Base-by-base conservation (phyloP, 2,113 vertebrate species). In the Prinia subflava region DNA sequence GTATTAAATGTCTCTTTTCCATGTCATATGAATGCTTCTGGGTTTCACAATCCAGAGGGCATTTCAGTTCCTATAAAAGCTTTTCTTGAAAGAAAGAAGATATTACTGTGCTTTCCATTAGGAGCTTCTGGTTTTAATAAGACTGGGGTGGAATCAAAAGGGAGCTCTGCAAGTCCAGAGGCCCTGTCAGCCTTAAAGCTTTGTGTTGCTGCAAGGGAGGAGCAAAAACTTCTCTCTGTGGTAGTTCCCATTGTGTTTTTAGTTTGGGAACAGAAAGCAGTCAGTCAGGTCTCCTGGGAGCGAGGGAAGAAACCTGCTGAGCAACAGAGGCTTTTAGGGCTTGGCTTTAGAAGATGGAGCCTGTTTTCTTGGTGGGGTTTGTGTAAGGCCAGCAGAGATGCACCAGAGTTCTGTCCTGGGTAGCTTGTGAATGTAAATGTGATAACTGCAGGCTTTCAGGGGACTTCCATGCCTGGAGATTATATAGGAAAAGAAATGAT, bases 91-190 rank as follows among this genome's bases (percentile, higher is more conserved):
- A 83, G 78, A 95, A 89, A 65, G 47, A 90, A 90, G 68, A 83
- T 90, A 78, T 15, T 94, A n/a, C 79, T 94, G 75, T 86, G 90
- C 93, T 96, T 95, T 88, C 88, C 93, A 94, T 95, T 94, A 81
- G 24, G 52, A 71, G 83, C 89, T 94, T 86, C 92, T 97, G 95
- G 76, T 90, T 92, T 97, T 84, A 95, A 94, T 96, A 92, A 95
- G 83, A 93, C 46, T 62, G 46, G 59, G 41, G 79, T 68, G 65
- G 88, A 96, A 95, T 96, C 92, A 92, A 94, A 94, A 90, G 93
- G 49, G 82, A 81, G 73, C 79, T 96, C 57, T 65, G 73, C 77
- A 65, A 96, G 88, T 92, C 93, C 93, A 87, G 85, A 92, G 93
- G 94, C 85, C 25, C 68, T 35, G 63, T 90, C 68, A 59, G 92